Evolutionary conservation across 2,797 vertebrate genomes (phyloP), one percentile per base, ranked within the genome.

Genomic region (Ibycter americanus): DNA sequence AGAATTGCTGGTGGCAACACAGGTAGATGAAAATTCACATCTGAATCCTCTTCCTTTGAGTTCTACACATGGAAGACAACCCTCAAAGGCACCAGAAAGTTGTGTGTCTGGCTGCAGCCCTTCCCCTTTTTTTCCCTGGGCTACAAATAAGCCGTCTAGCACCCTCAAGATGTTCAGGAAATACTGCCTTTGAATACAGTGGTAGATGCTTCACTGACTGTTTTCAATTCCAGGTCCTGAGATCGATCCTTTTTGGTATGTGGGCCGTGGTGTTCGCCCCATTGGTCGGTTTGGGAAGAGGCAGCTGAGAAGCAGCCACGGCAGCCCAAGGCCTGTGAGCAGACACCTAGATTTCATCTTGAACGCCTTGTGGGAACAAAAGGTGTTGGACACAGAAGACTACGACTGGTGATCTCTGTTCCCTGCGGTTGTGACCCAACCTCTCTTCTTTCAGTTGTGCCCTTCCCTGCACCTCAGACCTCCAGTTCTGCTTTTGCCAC

Each of bases 211-310:
- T 97, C 65, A 82, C 19, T 13, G 76, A 42, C 34, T 51, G 51
- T 54, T 95, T 93, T 97, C 91, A 83, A 96, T 97, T 87, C 31
- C 97, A 99, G 99, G 99, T 98, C 99, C 99, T 42, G 98, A 99
- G 97, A 99, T 99, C 1, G 98, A 99, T 94, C 99, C 99, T 0
- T 99, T 99, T 90, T 99, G 99, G 99, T 99, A 99, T 3, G 98
- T 99, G 93, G 99, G 98, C 4, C 99, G 99, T 15, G 99, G 99
- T 1, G 99, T 99, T 71, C 98, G 99, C 96, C 99, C 99, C 93
- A 99, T 99, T 2, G 99, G 99, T 11, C 98, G 99, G 36, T 99
- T 99, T 22, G 99, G 99, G 83, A 99, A 99, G 98, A 98, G 99
- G 91, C 98, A 99, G 95, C 98, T 97, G 58, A 96, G 89, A 18